Percentiles rank a stretch among this genome's conserved stretches.
phyloP scores from a whole-genome alignment of 1,140 invertebrate species.

The Tenebrio molitor region DNA sequence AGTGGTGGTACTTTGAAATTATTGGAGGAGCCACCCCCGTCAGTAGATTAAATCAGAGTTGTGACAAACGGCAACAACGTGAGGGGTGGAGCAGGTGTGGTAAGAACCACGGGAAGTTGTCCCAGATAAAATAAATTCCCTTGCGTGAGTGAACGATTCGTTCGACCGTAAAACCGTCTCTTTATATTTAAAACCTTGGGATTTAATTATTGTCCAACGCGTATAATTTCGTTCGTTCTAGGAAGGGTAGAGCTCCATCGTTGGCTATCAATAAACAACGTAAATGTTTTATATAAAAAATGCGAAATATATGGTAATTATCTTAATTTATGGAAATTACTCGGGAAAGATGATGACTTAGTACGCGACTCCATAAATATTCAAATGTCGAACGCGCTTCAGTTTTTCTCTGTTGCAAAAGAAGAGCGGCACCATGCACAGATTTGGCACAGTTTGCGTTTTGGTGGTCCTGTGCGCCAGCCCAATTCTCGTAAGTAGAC shows the following conservation, averaged over 20 bases:
- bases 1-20: too few species aligned
- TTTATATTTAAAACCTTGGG: neutral
- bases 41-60: too few species aligned
- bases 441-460: neutral
- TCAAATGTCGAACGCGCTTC: too few species aligned
- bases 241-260: neutral
- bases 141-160: neutral
- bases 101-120: too few species aligned
- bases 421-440: too few species aligned
- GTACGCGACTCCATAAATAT: too few species aligned
- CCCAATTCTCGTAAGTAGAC: constrained; percentile 9
- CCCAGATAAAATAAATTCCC: neutral
- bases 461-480: neutral
- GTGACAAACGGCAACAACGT: too few species aligned
- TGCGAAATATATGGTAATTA: neutral
- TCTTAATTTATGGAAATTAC: neutral
- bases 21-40: too few species aligned
- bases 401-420: too few species aligned
- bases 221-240: neutral
- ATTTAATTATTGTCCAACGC: neutral
- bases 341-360: too few species aligned
- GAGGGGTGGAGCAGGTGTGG: constrained; percentile 4
- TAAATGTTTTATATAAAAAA: neutral
- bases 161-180: neutral
- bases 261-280: neutral